Conservation (phyloP, 2,888 invertebrate genomes). For the Diloba caeruleocephala region DNA sequence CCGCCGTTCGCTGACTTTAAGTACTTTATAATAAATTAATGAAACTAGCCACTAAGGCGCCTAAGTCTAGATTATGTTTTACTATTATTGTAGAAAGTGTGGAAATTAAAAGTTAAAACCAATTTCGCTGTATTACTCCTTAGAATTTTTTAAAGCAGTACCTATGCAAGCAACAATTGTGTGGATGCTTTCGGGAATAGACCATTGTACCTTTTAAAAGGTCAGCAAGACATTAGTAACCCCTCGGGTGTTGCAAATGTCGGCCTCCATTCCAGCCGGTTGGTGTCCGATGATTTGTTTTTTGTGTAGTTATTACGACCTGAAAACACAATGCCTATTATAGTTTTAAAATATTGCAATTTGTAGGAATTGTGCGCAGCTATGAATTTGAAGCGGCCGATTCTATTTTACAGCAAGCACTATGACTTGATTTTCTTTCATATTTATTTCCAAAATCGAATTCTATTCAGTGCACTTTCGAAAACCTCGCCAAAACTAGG, state of each 20-base stretch:
- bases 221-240: slow-evolving; percentile 24
- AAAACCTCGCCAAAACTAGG: slow-evolving; percentile 4
- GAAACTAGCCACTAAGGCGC: slow-evolving; percentile 19
- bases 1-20: slow-evolving; percentile 25
- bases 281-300: slow-evolving; percentile 8
- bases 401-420: slow-evolving; percentile 1
- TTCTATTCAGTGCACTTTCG: slow-evolving; percentile 2
- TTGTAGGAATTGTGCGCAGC: neutral
- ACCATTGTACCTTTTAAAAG: slow-evolving; percentile 38
- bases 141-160: neutral
- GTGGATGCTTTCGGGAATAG: slow-evolving; percentile 18
- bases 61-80: slow-evolving; percentile 4
- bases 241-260: slow-evolving; percentile 22
- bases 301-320: slow-evolving; percentile 3
- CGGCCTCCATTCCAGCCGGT: slow-evolving; percentile 10
- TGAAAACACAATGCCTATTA: slow-evolving; percentile 1
- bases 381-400: neutral
- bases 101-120: neutral
- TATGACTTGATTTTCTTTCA: neutral
- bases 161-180: slow-evolving; percentile 6
- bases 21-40: slow-evolving; percentile 18
- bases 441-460: neutral
- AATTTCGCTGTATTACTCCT: neutral
- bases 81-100: slow-evolving; percentile 5
- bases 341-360: neutral